Evolutionary conservation across 1,140 invertebrate species (phyloP), one percentile per base, ranked within the genome.

Genomic region (Anoplolepis gracilipes): DNA sequence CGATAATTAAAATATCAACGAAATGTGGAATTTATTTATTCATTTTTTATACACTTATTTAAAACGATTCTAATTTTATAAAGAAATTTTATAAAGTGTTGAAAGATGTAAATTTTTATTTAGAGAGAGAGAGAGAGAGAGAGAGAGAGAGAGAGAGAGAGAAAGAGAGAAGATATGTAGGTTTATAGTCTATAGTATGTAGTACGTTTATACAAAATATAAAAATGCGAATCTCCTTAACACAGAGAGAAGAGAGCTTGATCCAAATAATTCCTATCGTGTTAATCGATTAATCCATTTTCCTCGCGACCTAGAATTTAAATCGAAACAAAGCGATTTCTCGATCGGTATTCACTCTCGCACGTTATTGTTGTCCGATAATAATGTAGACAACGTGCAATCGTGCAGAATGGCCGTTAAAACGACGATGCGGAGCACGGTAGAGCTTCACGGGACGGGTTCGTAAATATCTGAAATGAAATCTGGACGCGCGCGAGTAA

Each of bases 381-480:
- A 57, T 13, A 65, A 81, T 81, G 25, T 13, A 13, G 5, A 72
- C 13, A 42, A 46, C 64, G 25, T 28, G 19, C 49, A 57, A 59
- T 81, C 65, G 62, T 25, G 42, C 28, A 30, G 62, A 67, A 3
- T 25, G 42, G 69, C 33, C 30, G 22, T 78, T 78, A 78, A 62
- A 76, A 65, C 19, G n/a, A 53, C 46, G 76, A 36, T 1, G 33
- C 42, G 25, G 19, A 19, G 33, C 30, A 22, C 53, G 70, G 16
- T 16, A 59, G 55, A 73, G 57, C 49, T 49, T 3, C 75, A 64
- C 55, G 57, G n/a, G 59, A 61, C 49, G 13, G 13, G 22, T 76
- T 49, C 81, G 65, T 88, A 88, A 88, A 88, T 88, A 88, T 88
- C 55, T 36, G 69, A 89, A 89, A 89, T 81, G 87, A 85, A 89